These are phyloP conservation scores for Pegoplata infirma DNA, from an alignment of 2,888 invertebrate species.

Conservation along the genomic window DNA sequence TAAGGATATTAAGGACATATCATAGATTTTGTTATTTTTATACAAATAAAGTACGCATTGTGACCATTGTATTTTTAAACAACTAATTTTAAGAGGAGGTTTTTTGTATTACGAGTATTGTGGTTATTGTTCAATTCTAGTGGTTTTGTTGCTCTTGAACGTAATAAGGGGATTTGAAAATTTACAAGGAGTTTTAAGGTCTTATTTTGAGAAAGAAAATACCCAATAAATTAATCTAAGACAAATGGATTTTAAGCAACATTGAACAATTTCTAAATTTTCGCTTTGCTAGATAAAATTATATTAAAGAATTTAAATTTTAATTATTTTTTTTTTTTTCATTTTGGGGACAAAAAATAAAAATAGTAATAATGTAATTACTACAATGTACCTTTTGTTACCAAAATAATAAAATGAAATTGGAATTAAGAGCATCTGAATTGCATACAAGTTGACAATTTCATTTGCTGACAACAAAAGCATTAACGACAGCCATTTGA, in stretches of 20 bases:
- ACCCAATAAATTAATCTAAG: not conserved
- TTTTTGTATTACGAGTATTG: slow-evolving; percentile 26
- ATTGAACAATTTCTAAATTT: not conserved
- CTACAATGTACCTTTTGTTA: slow-evolving; percentile 39
- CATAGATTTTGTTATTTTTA: slow-evolving; percentile 42
- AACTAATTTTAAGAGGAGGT: slow-evolving; percentile 9
- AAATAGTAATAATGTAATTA: slow-evolving; percentile 35
- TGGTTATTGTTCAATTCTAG: not conserved
- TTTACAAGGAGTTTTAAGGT: too few relatives aligned
- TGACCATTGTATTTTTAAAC: slow-evolving; percentile 38
- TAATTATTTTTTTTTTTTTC: slow-evolving; percentile 16
- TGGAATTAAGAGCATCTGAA: slow-evolving; percentile 40
- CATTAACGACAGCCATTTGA: slow-evolving; percentile 61
- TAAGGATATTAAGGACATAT: slow-evolving; percentile 38
- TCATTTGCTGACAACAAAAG: slow-evolving; percentile 63
- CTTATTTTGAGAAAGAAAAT: not conserved
- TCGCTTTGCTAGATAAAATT: not conserved
- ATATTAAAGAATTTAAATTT: not conserved
- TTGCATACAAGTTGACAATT: slow-evolving; percentile 54
- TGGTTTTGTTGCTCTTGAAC: not conserved
- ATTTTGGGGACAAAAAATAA: slow-evolving; percentile 17
- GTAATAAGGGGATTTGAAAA: not conserved
- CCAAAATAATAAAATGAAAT: slow-evolving; percentile 19
- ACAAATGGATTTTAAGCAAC: not conserved
- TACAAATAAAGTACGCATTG: not conserved